Evolutionary conservation across 1,140 invertebrate species (phyloP).

Genomic region (Drosophila littoralis): DNA sequence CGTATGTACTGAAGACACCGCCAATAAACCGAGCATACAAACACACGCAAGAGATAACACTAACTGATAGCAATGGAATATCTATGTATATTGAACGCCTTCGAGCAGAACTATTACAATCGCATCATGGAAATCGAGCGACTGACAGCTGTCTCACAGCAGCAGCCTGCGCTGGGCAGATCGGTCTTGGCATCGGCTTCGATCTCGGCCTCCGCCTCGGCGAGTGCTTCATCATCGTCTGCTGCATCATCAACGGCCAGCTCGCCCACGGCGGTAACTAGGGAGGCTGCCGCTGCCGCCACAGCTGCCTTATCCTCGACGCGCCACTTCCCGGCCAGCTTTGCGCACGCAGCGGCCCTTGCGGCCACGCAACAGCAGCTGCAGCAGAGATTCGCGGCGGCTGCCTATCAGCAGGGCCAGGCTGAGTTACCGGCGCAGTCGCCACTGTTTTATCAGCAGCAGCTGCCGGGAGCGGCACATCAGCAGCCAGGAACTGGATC

Average conservation of each 20-base stretch:
- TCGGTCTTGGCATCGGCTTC: constrained; percentile 22
- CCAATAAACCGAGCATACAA: background rate
- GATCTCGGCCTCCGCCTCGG: constrained; percentile 18
- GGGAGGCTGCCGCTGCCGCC: constrained; percentile 35
- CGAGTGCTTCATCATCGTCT: constrained; percentile 42
- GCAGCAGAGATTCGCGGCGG: constrained; percentile 38
- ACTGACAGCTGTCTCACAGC: constrained; percentile 21
- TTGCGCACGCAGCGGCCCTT: constrained; percentile 46
- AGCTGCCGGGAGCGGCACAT: constrained; percentile 34
- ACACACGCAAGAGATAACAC: constrained; percentile 4
- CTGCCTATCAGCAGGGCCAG: constrained; percentile 33
- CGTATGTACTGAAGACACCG: background rate
- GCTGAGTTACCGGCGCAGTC: constrained; percentile 34
- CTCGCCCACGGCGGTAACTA: constrained; percentile 51
- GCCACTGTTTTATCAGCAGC: constrained; percentile 53
- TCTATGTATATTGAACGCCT: constrained; percentile 68
- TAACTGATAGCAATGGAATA: constrained; percentile 66
- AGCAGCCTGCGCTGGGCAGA: constrained; percentile 13
- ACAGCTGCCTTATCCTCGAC: constrained; percentile 16
- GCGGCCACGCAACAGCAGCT: constrained; percentile 57
- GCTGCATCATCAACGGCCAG: constrained; percentile 64
- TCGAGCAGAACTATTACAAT: constrained; percentile 72
- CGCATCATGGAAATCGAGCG: constrained; percentile 72
- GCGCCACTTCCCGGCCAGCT: constrained; percentile 12
- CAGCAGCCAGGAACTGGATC: constrained; percentile 15